These are phyloP conservation scores for Drosophila monieri DNA, from an alignment of 2,888 invertebrate species.

Conservation along the genomic window DNA sequence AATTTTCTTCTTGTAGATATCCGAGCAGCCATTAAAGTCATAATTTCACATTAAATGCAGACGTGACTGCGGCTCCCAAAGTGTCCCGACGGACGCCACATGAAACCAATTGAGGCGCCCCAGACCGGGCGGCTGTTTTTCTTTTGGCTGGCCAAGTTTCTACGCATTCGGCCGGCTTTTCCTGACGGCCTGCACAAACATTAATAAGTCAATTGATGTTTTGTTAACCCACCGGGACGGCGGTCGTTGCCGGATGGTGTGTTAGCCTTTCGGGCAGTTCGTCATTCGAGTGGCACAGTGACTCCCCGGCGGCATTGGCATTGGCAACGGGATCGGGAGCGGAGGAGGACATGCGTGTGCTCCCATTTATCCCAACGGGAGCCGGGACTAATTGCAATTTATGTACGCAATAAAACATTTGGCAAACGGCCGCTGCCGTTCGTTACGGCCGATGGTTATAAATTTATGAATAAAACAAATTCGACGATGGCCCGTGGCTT, in stretches of 20 bases:
- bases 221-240: conserved; percentile 69
- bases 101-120: conserved; percentile 48
- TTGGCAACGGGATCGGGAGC: conserved; percentile 9
- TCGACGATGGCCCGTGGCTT: conserved; percentile 55
- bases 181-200: conserved; percentile 50
- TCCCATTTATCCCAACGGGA: conserved; percentile 71
- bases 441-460: conserved; percentile 69
- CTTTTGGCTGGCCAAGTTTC: background rate
- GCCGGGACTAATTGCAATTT: conserved; percentile 75
- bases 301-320: conserved; percentile 45
- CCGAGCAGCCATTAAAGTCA: conserved; percentile 67
- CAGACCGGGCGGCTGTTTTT: conserved; percentile 26
- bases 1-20: conserved; percentile 37
- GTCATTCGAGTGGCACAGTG: conserved; percentile 53
- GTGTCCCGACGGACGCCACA: conserved; percentile 61
- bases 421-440: conserved; percentile 64
- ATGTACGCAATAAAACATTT: conserved; percentile 78
- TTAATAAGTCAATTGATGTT: conserved; percentile 78
- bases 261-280: conserved; percentile 46
- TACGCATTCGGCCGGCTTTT: conserved; percentile 2
- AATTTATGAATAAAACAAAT: conserved; percentile 71
- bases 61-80: conserved; percentile 61
- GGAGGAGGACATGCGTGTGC: conserved; percentile 59
- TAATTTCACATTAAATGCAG: conserved; percentile 75
- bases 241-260: conserved; percentile 15